Conservation (phyloP, 2,113 vertebrate species). For the Geococcyx californianus region DNA sequence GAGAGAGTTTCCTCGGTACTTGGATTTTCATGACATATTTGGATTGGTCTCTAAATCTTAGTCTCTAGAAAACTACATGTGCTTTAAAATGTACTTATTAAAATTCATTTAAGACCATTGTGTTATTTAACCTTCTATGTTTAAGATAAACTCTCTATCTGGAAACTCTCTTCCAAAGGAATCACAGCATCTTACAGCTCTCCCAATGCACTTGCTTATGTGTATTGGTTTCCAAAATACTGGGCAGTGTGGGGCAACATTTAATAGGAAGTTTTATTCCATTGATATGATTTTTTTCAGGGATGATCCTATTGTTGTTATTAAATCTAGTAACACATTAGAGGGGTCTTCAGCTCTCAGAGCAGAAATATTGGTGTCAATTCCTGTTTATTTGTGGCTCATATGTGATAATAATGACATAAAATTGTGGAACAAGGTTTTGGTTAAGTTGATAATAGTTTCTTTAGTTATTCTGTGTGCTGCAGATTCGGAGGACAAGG, state of each 20-base stretch:
- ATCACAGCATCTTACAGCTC: neutral
- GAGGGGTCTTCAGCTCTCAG: neutral
- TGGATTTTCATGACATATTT: neutral
- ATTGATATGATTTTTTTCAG: neutral
- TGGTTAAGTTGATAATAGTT: neutral
- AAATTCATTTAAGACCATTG: neutral
- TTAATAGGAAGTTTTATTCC: neutral
- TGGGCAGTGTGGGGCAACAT: neutral
- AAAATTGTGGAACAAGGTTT: neutral
- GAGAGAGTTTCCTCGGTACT: neutral
- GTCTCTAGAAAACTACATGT: neutral
- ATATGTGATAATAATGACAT: fast-evolving
- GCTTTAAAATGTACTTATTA: neutral
- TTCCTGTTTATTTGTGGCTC: neutral
- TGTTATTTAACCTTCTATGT: neutral
- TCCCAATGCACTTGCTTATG: fast-evolving
- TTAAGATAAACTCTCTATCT: neutral
- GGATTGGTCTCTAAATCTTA: neutral
- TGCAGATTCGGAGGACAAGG: neutral
- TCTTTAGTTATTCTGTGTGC: neutral
- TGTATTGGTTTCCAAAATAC: neutral
- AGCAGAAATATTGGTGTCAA: neutral
- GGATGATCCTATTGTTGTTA: neutral
- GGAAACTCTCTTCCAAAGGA: neutral
- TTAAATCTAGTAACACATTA: neutral